A percentile compares a stretch with the other conserved stretches of the same genome.
Evolutionary conservation across 2,113 vertebrate genomes (phyloP).

Genomic region (Oncorhynchus nerka): DNA sequence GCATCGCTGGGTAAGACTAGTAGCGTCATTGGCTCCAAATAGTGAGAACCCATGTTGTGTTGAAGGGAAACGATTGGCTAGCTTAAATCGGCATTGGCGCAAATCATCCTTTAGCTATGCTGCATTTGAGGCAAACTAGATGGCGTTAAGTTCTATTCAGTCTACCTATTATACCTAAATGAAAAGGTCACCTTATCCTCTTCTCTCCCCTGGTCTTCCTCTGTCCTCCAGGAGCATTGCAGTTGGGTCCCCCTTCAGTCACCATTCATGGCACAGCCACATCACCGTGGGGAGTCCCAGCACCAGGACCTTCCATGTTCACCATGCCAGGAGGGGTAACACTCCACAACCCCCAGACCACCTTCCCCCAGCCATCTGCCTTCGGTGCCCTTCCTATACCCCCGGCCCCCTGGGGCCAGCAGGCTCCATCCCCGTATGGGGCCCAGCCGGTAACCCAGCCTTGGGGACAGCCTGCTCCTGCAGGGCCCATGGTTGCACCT

Average conservation of each 20-base stretch:
- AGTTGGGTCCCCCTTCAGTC: conserved; percentile 61
- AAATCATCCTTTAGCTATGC: too few species aligned
- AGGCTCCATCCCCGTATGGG: conserved; percentile 64
- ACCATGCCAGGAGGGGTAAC: conserved; percentile 57
- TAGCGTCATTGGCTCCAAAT: too few species aligned
- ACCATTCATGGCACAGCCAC: conserved; percentile 54
- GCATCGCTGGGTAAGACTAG: conserved; percentile 63
- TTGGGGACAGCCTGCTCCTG: conserved; percentile 72
- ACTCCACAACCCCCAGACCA: conserved; percentile 54
- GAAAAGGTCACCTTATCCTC: background rate
- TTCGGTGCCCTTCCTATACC: conserved; percentile 68
- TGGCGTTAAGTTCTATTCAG: background rate
- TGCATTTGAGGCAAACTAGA: too few species aligned
- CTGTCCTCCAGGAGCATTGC: conserved; percentile 71
- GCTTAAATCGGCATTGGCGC: too few species aligned
- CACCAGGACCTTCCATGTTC: conserved; percentile 58
- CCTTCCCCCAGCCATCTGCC: conserved; percentile 67
- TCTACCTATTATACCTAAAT: background rate
- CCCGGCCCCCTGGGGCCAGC: conserved; percentile 78
- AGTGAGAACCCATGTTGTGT: too few species aligned
- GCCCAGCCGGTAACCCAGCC: conserved; percentile 52
- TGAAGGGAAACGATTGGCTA: too few species aligned
- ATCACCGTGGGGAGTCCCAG: conserved; percentile 73
- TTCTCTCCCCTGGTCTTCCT: background rate
- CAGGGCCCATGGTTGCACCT: conserved; percentile 41